These are phyloP conservation scores for Alligator mississippiensis DNA, from an alignment of 2,113 vertebrate species.

Conservation along the genomic window DNA sequence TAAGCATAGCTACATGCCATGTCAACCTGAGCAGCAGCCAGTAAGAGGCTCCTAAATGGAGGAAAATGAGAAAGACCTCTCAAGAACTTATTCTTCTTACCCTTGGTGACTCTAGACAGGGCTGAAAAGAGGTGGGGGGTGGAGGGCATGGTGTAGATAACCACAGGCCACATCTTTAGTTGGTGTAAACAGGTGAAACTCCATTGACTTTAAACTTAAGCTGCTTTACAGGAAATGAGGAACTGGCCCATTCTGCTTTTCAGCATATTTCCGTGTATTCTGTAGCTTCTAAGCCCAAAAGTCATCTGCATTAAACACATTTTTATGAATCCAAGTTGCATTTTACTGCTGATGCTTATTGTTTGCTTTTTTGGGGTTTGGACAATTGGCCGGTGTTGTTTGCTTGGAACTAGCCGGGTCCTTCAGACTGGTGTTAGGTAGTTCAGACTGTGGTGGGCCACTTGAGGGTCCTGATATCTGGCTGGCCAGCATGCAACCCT, in stretches of 20 bases:
- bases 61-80: not conserved
- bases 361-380: rapidly evolving
- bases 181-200: not conserved
- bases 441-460: not conserved
- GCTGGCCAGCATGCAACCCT: not conserved
- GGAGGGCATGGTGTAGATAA: not conserved
- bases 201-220: not conserved
- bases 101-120: not conserved
- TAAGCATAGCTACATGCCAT: not conserved
- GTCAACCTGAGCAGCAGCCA: rapidly evolving
- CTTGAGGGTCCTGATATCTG: not conserved
- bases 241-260: not conserved
- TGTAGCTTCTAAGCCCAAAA: not conserved
- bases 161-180: not conserved
- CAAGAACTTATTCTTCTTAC: not conserved
- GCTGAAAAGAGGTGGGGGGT: not conserved
- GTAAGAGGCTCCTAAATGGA: rapidly evolving
- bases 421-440: no score
- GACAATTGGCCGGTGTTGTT: no score
- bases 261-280: not conserved
- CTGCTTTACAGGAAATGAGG: not conserved
- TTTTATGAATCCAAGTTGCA: not conserved
- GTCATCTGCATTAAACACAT: not conserved
- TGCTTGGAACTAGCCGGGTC: no score
- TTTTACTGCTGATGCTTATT: not conserved